Evolutionary conservation across 2,113 vertebrate species (phyloP).

Genomic region (Perccottus glenii): DNA sequence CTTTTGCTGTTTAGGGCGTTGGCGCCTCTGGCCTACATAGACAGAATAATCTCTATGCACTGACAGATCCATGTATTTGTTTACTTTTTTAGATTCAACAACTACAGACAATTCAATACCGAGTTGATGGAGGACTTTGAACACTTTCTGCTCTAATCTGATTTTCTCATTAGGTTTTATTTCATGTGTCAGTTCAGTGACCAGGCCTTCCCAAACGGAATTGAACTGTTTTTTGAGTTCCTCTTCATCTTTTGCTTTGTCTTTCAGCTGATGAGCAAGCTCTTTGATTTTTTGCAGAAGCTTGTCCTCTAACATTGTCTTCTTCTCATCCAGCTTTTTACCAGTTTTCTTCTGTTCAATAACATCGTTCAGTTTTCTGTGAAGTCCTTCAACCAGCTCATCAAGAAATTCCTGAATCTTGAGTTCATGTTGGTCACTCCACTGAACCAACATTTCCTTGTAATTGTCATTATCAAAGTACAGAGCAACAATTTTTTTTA

Average conservation of each 20-base stretch:
- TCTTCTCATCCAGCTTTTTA: neutral
- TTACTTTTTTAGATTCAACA: neutral
- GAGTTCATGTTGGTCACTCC: slow-evolving; percentile 24
- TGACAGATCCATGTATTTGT: neutral
- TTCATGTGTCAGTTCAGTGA: slow-evolving; percentile 6
- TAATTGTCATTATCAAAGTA: slow-evolving; percentile 32
- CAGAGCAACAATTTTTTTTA: neutral
- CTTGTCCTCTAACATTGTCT: neutral
- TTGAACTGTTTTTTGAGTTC: slow-evolving; percentile 23
- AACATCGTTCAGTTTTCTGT: slow-evolving; percentile 22
- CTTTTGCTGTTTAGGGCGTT: neutral
- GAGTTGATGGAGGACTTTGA: accelerated
- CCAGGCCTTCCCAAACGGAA: slow-evolving; percentile 9
- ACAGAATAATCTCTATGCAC: neutral
- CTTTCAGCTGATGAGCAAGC: slow-evolving; percentile 33
- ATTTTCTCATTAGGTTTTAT: slow-evolving; percentile 28
- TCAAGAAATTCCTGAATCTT: slow-evolving; percentile 45
- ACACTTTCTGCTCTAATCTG: neutral
- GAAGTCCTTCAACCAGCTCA: neutral
- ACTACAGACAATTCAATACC: neutral
- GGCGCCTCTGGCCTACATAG: slow-evolving; percentile 8
- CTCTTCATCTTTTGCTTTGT: slow-evolving; percentile 9
- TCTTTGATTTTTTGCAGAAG: slow-evolving; percentile 46
- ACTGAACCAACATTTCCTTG: slow-evolving; percentile 47
- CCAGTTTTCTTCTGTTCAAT: neutral